Evolutionary conservation across 1,140 invertebrate species (phyloP), one percentile per base, ranked within the genome.

Genomic region (Sarcophaga bullata): DNA sequence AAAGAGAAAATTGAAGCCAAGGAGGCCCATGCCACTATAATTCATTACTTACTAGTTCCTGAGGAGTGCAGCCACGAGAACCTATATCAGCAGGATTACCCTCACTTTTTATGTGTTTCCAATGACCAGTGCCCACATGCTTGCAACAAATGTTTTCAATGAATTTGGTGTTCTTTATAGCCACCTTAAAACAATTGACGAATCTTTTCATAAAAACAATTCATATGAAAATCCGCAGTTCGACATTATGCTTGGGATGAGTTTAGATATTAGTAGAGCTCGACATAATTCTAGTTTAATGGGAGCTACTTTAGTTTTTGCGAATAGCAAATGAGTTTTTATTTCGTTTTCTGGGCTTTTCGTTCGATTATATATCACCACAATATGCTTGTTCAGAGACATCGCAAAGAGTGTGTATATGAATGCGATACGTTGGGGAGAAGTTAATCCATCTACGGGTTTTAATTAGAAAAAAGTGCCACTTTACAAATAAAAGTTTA

Each of bases 181-280:
- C 89, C 89, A 87, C 37, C 83, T 68, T 7, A 89, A 81, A 25
- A 85, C 84, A 6, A 89, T 86, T 1, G 85, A 84, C 0, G 89
- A 90, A 82, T 73, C 72, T 37, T 19, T 73, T 25, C 72, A 73
- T 37, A 37, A 73, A 73, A 73, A 73, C 19, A n/a, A 68, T 46
- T 47, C 37, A 13, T 81, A 62, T 19, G 46, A 58, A 15, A 54
- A 54, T 10, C 15, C 52, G 52, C 10, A 54, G 52, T 54, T 54
- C 52, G 15, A 54, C 3, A 54, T 15, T 54, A 73, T 7, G 37
- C 46, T 37, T 6, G 11, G 72, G 11, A 73, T 19, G 10, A 73
- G 25, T 13, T 73, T 73, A 73, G 72, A 11, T 11, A 73, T 19
- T 11, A 73, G 19, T 25, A 73, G 19, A 37, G 72, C 72, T 46